phyloP scores from a whole-genome alignment of 2,113 vertebrate species.

The Pholis gunnellus region DNA sequence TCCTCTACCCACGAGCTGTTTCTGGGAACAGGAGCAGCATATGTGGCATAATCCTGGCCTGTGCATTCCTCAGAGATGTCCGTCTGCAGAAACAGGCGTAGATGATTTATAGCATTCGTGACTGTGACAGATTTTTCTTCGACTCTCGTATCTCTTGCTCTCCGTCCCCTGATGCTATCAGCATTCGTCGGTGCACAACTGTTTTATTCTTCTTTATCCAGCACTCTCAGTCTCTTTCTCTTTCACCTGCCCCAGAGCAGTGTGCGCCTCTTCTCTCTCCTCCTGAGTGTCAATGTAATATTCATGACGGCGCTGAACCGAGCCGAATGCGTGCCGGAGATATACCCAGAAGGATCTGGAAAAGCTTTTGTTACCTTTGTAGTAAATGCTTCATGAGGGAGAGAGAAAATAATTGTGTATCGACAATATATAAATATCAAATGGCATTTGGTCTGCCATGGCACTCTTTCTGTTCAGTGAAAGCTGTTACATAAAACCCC shows the following conservation, averaged over 20 bases:
- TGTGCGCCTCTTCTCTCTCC: slow-evolving; percentile 5
- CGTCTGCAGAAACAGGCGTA: slow-evolving; percentile 37
- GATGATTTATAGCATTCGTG: slow-evolving; percentile 18
- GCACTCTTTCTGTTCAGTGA: slow-evolving; percentile 13
- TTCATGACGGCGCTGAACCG: slow-evolving; percentile 54
- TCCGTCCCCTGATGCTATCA: slow-evolving; percentile 32
- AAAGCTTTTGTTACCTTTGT: slow-evolving; percentile 49
- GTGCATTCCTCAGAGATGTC: slow-evolving; percentile 46
- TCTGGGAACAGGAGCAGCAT: slow-evolving; percentile 50
- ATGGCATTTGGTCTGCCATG: slow-evolving; percentile 20
- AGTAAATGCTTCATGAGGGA: slow-evolving; percentile 32
- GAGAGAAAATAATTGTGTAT: slow-evolving; percentile 13
- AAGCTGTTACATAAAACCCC: slow-evolving; percentile 21
- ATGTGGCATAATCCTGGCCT: slow-evolving; percentile 39
- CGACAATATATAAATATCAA: slow-evolving; percentile 31
- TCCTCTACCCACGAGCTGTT: slow-evolving; percentile 54
- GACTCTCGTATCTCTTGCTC: slow-evolving; percentile 8
- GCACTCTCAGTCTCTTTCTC: slow-evolving; percentile 5
- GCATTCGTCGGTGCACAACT: not conserved
- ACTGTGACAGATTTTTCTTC: slow-evolving; percentile 28
- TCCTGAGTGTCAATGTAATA: slow-evolving; percentile 56
- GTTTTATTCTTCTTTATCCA: slow-evolving; percentile 10
- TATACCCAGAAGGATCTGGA: slow-evolving; percentile 31
- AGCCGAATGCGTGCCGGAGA: slow-evolving; percentile 35
- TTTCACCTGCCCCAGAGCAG: slow-evolving; percentile 8